phyloP scores from a whole-genome alignment of 2,113 vertebrate species.

The Pygathrix nemaeus region DNA sequence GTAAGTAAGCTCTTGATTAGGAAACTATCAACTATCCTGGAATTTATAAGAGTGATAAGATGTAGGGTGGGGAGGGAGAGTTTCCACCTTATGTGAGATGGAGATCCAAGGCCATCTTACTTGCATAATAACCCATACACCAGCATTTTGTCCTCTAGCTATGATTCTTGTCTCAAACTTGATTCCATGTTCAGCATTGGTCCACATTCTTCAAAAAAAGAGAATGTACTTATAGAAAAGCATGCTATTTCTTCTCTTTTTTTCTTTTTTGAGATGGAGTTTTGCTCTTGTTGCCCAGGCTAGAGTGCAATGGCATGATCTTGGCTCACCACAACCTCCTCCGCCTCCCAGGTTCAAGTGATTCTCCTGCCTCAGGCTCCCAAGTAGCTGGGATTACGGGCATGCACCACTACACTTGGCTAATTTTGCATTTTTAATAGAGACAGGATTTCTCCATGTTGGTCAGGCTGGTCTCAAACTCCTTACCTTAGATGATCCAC shows the following conservation, averaged over 20 bases:
- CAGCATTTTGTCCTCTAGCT: neutral
- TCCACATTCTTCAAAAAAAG: neutral
- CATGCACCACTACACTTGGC: no score
- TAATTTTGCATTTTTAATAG: no score
- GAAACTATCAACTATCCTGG: neutral
- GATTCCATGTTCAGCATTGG: neutral
- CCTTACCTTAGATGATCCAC: no score
- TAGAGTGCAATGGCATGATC: no score
- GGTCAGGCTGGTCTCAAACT: no score
- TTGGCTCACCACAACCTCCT: no score
- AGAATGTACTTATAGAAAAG: neutral
- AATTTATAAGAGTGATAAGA: neutral
- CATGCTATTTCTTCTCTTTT: neutral
- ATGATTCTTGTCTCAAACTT: neutral
- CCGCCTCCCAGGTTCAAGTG: no score
- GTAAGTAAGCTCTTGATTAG: neutral
- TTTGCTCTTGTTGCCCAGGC: no score
- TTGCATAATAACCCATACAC: neutral
- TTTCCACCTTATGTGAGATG: neutral
- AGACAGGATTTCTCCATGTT: no score
- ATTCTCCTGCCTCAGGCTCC: no score
- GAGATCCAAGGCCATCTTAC: neutral
- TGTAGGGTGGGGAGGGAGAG: accelerated
- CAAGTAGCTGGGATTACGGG: no score
- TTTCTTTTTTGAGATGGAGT: no score